Conservation (phyloP, 1,140 invertebrate species). For the Mesaphorura yosii region DNA sequence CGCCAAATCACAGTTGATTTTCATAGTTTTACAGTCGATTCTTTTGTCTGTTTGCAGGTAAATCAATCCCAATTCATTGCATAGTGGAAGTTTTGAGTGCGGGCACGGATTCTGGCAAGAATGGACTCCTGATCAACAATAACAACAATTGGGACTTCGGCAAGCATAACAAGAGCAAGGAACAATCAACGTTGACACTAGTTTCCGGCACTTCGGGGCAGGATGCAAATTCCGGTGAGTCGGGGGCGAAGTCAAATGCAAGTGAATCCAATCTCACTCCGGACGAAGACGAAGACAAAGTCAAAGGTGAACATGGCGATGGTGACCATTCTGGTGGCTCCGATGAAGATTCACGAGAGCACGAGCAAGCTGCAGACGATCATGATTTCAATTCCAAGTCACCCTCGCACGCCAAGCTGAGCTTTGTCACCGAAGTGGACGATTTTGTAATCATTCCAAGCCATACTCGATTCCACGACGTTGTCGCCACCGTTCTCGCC, state of each 20-base stretch:
- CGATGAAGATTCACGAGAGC: no score
- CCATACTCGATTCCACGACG: slow-evolving; percentile 70
- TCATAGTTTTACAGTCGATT: neutral
- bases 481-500: slow-evolving; percentile 62
- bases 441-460: slow-evolving; percentile 86
- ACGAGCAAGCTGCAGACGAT: no score
- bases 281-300: neutral
- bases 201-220: neutral
- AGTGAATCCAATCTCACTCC: neutral
- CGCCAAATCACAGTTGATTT: neutral
- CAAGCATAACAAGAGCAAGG: neutral
- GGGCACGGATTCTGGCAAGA: slow-evolving; percentile 16
- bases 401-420: no score
- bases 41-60: slow-evolving; percentile 46
- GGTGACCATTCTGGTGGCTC: no score
- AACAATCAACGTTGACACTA: neutral
- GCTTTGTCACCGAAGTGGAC: no score
- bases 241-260: neutral
- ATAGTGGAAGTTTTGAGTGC: slow-evolving; percentile 67
- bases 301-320: neutral
- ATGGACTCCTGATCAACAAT: slow-evolving; percentile 3
- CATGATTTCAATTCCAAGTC: no score
- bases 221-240: neutral
- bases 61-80: slow-evolving; percentile 84
- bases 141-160: neutral